A percentile compares a stretch with the other conserved stretches of the same genome.
Evolutionary conservation across 1,140 invertebrate species (phyloP).

Genomic region (honey bee (Apis mellifera)): DNA sequence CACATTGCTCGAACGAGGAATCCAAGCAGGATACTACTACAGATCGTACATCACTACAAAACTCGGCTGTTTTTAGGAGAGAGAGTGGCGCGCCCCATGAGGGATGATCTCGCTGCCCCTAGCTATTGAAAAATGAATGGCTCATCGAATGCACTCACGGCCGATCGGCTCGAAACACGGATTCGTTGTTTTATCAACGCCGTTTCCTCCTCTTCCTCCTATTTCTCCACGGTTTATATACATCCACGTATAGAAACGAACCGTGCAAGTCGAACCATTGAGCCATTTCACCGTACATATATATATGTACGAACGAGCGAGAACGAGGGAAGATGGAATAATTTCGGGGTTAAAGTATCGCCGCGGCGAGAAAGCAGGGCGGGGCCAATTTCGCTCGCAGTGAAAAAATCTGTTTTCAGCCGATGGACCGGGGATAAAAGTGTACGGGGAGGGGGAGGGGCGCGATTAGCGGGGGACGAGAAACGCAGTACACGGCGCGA

Average conservation of each 20-base stretch:
- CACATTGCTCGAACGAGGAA: conserved; percentile 29
- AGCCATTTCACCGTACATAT: no score
- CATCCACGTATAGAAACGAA: background rate
- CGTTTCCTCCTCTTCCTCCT: conserved; percentile 10
- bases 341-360: conserved; percentile 45
- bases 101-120: conserved; percentile 64
- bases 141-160: conserved; percentile 62
- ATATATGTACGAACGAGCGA: background rate
- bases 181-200: conserved; percentile 47
- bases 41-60: conserved; percentile 70
- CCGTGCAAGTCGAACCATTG: no score
- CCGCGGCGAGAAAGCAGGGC: background rate
- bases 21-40: conserved; percentile 11
- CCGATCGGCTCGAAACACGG: conserved; percentile 61
- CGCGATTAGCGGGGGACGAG: conserved; percentile 57
- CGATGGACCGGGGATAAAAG: conserved; percentile 45
- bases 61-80: conserved; percentile 63
- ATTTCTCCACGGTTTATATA: no score
- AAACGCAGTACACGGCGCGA: conserved; percentile 34
- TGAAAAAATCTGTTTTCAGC: conserved; percentile 50
- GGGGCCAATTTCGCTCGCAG: conserved; percentile 29
- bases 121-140: conserved; percentile 70
- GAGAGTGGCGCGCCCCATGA: conserved; percentile 57
- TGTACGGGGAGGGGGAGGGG: conserved; percentile 26
- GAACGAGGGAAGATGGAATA: conserved; percentile 29